Evolutionary conservation across 2,797 vertebrate species (phyloP), one percentile per base, ranked within the genome.

Genomic region (Myotis daubentonii): DNA sequence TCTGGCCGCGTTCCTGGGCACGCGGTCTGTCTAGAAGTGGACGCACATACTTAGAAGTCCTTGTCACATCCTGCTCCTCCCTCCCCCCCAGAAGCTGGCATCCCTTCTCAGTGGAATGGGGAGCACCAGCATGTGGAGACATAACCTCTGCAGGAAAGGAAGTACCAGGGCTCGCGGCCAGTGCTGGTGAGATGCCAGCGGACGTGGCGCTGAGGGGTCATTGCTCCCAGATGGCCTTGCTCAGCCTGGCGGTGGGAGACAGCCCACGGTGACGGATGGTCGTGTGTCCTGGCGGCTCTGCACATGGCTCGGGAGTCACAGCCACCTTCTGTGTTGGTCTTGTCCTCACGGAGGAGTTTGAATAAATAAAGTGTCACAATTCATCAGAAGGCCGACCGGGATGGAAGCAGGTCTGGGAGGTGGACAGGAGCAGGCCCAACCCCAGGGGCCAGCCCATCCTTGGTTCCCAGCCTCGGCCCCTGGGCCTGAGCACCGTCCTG

Each of bases 231-330:
- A 19, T 17, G 87, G 22, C 36, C 25, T 22, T 1, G 4, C 3
- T 5, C 8, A 23, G 65, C 47, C 25, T 76, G 0, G 22, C 23
- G 22, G 9, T 6, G 15, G 49, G 23, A 22, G 22, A 5, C 3
- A 15, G 20, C 53, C 51, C 6, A 2, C 0, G 10, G 41, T 12
- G 25, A 51, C 13, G 0, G 11, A 19, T 1, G 1, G 41, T 5
- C 41, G 33, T 44, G 28, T 1, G 0, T 33, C 44, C 41, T 1
- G 2, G 47, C 17, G 0, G 23, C 78, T 23, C 57, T 0, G 6
- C 12, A 11, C 1, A 0, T 2, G 12, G 49, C 47, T 47, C 16
- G 8, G 1, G 22, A 28, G 47, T 28, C 71, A 36, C 22, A 36
- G 81, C n/a, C 55, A 2, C 60, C 17, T 28, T 16, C 78, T 1